Base-by-base conservation (phyloP, 2,888 invertebrate species). In the Drosophila picticornis region DNA sequence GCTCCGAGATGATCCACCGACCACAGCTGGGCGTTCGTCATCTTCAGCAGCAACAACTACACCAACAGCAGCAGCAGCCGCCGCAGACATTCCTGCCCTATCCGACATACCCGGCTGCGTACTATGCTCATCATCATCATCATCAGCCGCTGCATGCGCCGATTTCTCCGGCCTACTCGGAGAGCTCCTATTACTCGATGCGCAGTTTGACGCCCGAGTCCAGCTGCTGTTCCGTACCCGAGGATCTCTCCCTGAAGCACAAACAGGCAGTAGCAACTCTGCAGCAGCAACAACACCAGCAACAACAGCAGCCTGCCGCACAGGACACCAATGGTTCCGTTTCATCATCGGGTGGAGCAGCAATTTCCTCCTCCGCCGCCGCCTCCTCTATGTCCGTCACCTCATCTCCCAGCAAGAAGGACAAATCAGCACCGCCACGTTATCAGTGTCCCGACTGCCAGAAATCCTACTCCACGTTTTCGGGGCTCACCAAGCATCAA, bases 391-490 rank as follows among this genome's bases (percentile, higher is more conserved):
- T 64, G 9, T 69, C 70, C 46, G 50, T n/a, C 19, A 29, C 52
- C 7, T 61, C 62, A 6, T 63, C 92, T 90, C 93, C 91, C 66
- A 83, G 94, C 94, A 92, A 91, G 52, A 93, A 93, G 79, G 93
- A 93, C 29, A 93, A 93, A 5, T 76, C 89, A 0, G n/a, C 85
- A 53, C 93, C 94, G 46, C 96, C 96, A 0, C 95, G 98, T 48
- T 98, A 98, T 92, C 97, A 98, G 91, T 99, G 99, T 92, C 96
- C 97, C 0, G 97, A 98, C 91, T 99, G 99, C 93, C 96, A 97
- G 51, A 99, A 99, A 93, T 97, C 97, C 48, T 99, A 99, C 94
- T 98, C 98, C 0, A 99, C 99, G 2, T 98, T 97, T 93, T 98
- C 98, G 25, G 99, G 99, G 0, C 95, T 99, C n/a, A 97, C 98